Conservation (phyloP, 1,140 invertebrate genomes). For the Diprion similis region DNA sequence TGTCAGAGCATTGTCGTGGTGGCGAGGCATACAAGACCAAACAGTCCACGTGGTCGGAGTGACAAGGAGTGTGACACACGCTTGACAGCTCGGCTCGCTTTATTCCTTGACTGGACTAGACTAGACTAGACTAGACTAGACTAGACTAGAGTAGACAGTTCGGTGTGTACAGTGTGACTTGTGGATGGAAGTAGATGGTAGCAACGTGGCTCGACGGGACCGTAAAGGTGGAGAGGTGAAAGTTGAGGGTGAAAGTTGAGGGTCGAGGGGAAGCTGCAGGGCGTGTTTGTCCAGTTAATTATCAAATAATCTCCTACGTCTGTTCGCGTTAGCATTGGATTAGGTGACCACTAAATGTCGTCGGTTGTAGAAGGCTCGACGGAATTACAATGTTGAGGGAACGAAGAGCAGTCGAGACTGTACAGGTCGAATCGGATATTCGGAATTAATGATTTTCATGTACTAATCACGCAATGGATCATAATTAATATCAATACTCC, state of each 20-base stretch:
- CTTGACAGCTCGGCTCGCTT: background rate
- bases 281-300: constrained; percentile 7
- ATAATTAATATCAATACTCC: no score
- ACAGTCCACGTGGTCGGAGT: background rate
- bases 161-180: background rate
- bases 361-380: background rate
- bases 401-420: no score
- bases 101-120: no score
- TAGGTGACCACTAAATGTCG: background rate
- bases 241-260: background rate
- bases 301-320: constrained; percentile 7
- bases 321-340: background rate
- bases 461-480: no score
- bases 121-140: no score
- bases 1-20: no score
- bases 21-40: background rate
- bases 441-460: no score
- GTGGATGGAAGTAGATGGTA: background rate
- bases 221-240: background rate
- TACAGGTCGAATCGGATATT: no score
- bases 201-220: background rate
- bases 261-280: background rate
- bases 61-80: background rate
- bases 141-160: no score
- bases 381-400: no score